Evolutionary conservation across 2,888 invertebrate species (phyloP).

Genomic region (Liodrosophila aerea): DNA sequence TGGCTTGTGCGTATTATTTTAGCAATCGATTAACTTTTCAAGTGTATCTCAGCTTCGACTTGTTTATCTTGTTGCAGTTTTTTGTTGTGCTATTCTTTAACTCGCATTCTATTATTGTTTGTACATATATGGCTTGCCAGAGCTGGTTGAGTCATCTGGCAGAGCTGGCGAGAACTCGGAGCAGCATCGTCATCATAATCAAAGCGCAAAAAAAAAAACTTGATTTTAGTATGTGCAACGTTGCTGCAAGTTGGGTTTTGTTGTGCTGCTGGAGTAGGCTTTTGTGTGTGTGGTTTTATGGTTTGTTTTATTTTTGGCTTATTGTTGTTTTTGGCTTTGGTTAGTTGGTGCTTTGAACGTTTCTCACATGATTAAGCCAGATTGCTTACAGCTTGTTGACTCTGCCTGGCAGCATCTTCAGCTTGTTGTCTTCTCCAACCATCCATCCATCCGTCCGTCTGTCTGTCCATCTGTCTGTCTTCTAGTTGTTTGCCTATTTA

Average conservation of each 20-base stretch:
- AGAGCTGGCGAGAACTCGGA: slow-evolving; percentile 55
- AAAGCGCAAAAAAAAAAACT: slow-evolving; percentile 32
- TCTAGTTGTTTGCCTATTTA: slow-evolving; percentile 65
- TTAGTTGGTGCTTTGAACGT: slow-evolving; percentile 52
- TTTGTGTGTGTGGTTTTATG: no score
- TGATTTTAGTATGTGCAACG: slow-evolving; percentile 41
- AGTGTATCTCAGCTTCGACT: slow-evolving; percentile 30
- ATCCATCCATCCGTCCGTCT: not conserved
- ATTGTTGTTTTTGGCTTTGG: slow-evolving; percentile 26
- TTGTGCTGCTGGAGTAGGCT: slow-evolving; percentile 9
- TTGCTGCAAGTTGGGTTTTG: slow-evolving; percentile 40
- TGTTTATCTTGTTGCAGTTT: slow-evolving; percentile 10
- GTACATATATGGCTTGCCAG: slow-evolving; percentile 14
- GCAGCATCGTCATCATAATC: slow-evolving; percentile 33
- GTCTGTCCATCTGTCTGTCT: slow-evolving; percentile 13
- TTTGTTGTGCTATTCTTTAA: not conserved
- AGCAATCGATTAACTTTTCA: not conserved
- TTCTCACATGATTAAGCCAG: slow-evolving; percentile 78
- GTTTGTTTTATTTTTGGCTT: slow-evolving; percentile 36
- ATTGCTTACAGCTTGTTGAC: slow-evolving; percentile 66
- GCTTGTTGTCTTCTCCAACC: slow-evolving; percentile 9
- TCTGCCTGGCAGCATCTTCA: slow-evolving; percentile 28
- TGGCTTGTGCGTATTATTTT: not conserved
- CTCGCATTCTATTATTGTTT: not conserved
- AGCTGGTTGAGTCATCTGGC: slow-evolving; percentile 62